These are phyloP conservation scores for Psilopsiagon aymara DNA, from an alignment of 2,113 vertebrate genomes.

Conservation along the genomic window DNA sequence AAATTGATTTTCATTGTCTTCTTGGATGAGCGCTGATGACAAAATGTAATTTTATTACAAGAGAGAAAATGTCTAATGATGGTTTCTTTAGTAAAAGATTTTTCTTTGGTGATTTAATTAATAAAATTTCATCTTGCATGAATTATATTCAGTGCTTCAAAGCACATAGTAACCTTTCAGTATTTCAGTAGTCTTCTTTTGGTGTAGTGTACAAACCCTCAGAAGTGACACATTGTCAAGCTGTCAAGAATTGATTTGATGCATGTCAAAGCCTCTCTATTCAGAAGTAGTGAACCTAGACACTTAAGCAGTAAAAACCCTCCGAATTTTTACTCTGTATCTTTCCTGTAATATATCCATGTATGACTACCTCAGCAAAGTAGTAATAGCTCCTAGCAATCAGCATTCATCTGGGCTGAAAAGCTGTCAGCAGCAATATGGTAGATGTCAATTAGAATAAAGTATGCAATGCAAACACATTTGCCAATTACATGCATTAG, in stretches of 20 bases:
- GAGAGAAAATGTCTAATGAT: not conserved
- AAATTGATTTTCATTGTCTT: slow-evolving; percentile 35
- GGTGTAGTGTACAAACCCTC: not conserved
- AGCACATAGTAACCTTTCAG: not conserved
- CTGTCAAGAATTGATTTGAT: not conserved
- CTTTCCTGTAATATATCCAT: not conserved
- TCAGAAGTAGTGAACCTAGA: slow-evolving; percentile 11
- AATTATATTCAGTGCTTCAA: slow-evolving; percentile 7
- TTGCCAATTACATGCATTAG: slow-evolving; percentile 74
- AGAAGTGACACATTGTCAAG: slow-evolving; percentile 10
- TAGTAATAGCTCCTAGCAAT: slow-evolving; percentile 63
- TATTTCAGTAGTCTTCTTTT: not conserved
- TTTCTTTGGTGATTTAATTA: slow-evolving; percentile 27
- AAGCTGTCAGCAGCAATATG: slow-evolving; percentile 70
- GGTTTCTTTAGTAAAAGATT: slow-evolving; percentile 8
- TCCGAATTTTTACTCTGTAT: not conserved
- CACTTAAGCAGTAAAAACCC: not conserved
- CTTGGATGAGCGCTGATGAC: not conserved
- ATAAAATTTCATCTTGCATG: not conserved
- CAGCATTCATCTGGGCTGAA: slow-evolving; percentile 67
- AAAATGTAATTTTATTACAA: slow-evolving; percentile 10
- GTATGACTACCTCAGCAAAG: slow-evolving; percentile 51
- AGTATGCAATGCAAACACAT: slow-evolving; percentile 66
- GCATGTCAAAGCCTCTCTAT: not conserved
- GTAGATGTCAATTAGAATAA: slow-evolving; percentile 73